Evolutionary conservation across 2,797 vertebrate species (phyloP).

Genomic region (Lepilemur ruficaudatus): DNA sequence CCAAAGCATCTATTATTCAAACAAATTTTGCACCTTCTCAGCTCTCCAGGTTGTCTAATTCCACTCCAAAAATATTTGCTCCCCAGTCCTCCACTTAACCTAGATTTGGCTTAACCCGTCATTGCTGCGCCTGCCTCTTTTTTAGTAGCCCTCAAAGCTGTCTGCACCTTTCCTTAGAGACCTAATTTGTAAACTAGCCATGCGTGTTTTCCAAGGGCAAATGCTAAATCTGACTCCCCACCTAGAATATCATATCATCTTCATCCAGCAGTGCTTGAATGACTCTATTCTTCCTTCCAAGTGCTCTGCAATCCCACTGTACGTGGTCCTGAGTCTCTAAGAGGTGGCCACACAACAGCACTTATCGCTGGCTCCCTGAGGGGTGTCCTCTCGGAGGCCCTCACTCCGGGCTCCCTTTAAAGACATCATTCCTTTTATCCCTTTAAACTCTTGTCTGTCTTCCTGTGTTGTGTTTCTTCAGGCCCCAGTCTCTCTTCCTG

Average conservation of each 20-base stretch:
- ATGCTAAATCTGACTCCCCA: not conserved
- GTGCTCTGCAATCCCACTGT: not conserved
- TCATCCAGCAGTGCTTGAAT: not conserved
- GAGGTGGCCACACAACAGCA: fast-evolving
- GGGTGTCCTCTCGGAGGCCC: not conserved
- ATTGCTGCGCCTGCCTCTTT: no score
- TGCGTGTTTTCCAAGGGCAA: not conserved
- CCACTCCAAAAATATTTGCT: not conserved
- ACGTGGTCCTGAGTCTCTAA: not conserved
- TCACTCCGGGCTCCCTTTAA: not conserved
- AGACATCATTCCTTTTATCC: no score
- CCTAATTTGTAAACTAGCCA: not conserved
- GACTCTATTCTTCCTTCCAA: not conserved
- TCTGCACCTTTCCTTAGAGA: not conserved
- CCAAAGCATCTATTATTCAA: not conserved
- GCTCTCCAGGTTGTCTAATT: not conserved
- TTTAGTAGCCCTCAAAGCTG: not conserved
- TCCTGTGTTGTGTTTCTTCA: not conserved
- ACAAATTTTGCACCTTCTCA: not conserved
- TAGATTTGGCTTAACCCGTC: no score
- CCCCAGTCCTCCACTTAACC: not conserved
- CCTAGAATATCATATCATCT: not conserved
- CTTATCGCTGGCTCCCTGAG: no score
- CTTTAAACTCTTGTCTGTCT: not conserved
- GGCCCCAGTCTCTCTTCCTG: not conserved